These are phyloP conservation scores for Triplophysa yarkandensis DNA, from an alignment of 2,797 vertebrate species.

Conservation along the genomic window DNA sequence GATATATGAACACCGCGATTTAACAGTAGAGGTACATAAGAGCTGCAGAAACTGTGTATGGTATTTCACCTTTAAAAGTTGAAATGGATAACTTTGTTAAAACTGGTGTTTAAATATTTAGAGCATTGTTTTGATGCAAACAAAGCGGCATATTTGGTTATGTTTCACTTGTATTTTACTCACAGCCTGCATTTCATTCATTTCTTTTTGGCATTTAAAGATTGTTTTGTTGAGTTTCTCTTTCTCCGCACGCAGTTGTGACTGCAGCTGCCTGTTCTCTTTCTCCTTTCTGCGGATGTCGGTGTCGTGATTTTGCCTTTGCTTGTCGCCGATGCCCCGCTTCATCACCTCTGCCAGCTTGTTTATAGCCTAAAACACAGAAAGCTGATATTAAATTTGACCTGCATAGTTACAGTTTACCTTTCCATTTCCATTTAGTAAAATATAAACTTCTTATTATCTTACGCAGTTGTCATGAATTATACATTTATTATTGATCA, in stretches of 20 bases:
- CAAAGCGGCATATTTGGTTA: neutral
- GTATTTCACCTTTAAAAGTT: too few species aligned
- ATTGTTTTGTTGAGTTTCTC: slow-evolving; percentile 92
- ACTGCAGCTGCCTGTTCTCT: slow-evolving; percentile 93
- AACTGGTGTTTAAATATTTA: neutral
- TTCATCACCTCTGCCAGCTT: slow-evolving; percentile 98
- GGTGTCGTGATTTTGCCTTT: slow-evolving; percentile 79
- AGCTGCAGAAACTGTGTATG: too few species aligned
- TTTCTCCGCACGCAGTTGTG: slow-evolving; percentile 86
- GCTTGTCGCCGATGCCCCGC: slow-evolving; percentile 72
- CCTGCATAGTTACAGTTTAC: neutral
- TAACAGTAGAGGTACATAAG: too few species aligned
- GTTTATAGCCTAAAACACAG: slow-evolving; percentile 84
- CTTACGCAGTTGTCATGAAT: neutral
- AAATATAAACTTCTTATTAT: neutral
- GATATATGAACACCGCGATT: too few species aligned
- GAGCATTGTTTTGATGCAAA: too few species aligned
- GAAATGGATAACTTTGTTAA: neutral
- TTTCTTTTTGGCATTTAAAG: slow-evolving; percentile 92
- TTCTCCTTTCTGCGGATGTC: slow-evolving; percentile 92
- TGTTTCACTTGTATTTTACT: slow-evolving; percentile 62
- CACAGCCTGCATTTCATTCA: slow-evolving; percentile 98
- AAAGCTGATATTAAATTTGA: neutral
- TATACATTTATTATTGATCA: neutral
- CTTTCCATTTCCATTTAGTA: too few species aligned